These are phyloP conservation scores for Agonopterix arenella DNA, from an alignment of 2,888 invertebrate species.

Conservation along the genomic window DNA sequence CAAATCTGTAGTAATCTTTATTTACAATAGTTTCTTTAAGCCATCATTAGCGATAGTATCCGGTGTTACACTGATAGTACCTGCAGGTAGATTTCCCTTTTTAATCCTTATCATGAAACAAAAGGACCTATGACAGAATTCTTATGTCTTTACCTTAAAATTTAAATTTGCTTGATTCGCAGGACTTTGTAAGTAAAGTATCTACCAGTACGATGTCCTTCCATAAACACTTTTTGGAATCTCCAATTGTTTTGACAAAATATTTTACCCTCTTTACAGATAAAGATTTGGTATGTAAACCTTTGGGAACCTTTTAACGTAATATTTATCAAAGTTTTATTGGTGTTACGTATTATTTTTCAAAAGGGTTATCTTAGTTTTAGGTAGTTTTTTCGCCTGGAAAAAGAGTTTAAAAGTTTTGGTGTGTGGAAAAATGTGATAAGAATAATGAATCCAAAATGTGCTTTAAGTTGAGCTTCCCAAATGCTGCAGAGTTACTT, in stretches of 20 bases:
- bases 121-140: no score
- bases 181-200: no score
- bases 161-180: no score
- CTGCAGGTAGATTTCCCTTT: constrained; percentile 25
- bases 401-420: no score
- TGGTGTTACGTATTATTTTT: constrained; percentile 21
- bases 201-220: constrained; percentile 26
- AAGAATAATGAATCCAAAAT: no score
- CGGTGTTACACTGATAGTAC: constrained; percentile 22
- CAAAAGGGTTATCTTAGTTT: neutral
- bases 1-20: constrained; percentile 13
- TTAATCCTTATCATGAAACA: no score
- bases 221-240: constrained; percentile 10
- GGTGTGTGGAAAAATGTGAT: no score
- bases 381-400: no score
- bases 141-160: no score
- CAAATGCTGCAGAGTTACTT: no score
- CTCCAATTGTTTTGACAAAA: constrained; percentile 28
- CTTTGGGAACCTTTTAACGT: constrained; percentile 19
- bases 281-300: constrained; percentile 21
- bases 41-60: constrained; percentile 37
- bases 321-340: constrained; percentile 25
- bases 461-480: no score
- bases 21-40: constrained; percentile 5
- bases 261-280: constrained; percentile 25